Evolutionary conservation across 1,140 invertebrate genomes (phyloP), one percentile per base, ranked within the genome.

Genomic region (Pantala flavescens): DNA sequence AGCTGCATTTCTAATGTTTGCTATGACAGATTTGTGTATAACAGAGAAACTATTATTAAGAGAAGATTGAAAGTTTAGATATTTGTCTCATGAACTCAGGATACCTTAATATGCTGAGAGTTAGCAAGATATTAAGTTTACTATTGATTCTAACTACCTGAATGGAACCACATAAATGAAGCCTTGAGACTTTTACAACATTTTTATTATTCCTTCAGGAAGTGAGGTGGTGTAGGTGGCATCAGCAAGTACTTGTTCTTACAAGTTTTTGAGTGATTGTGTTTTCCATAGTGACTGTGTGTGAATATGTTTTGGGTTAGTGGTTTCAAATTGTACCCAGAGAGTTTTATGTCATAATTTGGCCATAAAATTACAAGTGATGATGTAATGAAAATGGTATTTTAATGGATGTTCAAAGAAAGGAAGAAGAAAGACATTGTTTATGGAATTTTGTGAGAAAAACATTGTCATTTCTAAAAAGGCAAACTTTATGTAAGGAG

Each of bases 31-130:
- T 19, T 63, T 63, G 49, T 63, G 49, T 63, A 12, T 63, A 12
- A 63, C 49, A 63, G 49, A 63, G 49, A 63, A 63, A 63, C 49
- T 63, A 63, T 63, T 14, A 63, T 63, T 63, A 16, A 63, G 49
- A 63, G 5, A 7, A 14, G 12, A 19, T 5, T 19, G n/a, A 63
- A 3, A 12, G n/a, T 63, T 16, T 7, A 19, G 12, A 63, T 19
- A 19, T 19, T 63, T 63, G 49, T 63, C 49, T 7, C 2, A 63
- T 63, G 49, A 63, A 63, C 49, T 63, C 49, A 63, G 49, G 49
- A 63, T 14, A 19, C 49, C n/a, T 3, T 63, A 63, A 63, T 14
- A 63, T 63, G 49, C 49, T 63, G 49, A 63, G 5, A 63, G n/a
- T 63, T 63, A 63, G 49, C 49, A 21, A 21, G 49, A 63, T 63